phyloP scores from a whole-genome alignment of 1,140 invertebrate genomes.

The Rhyacophila brunnea region DNA sequence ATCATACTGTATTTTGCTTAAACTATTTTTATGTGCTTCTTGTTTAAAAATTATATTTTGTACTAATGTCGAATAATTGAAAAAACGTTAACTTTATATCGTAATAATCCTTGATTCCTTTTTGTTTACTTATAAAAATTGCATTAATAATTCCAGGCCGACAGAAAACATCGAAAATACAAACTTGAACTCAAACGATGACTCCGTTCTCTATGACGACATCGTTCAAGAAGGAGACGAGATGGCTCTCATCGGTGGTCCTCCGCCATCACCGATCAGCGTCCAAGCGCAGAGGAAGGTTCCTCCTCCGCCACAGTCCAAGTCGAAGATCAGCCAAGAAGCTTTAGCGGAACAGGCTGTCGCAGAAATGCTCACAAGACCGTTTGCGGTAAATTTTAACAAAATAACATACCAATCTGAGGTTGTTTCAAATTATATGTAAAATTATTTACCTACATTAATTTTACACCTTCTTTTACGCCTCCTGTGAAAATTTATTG shows the following conservation, averaged over 20 bases:
- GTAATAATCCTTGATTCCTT: too few species aligned
- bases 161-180: slow-evolving; percentile 36
- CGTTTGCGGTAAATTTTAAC: slow-evolving; percentile 39
- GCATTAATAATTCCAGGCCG: slow-evolving; percentile 20
- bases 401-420: too few species aligned
- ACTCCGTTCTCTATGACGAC: slow-evolving; percentile 61
- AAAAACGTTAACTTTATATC: too few species aligned
- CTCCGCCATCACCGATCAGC: slow-evolving; percentile 10
- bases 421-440: too few species aligned
- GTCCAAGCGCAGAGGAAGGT: slow-evolving; percentile 22
- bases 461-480: too few species aligned
- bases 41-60: too few species aligned
- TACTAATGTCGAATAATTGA: too few species aligned
- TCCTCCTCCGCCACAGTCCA: background rate
- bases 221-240: slow-evolving; percentile 59
- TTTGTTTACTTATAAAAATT: too few species aligned
- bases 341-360: slow-evolving; percentile 16
- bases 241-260: slow-evolving; percentile 39
- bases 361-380: slow-evolving; percentile 29
- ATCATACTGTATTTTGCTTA: too few species aligned
- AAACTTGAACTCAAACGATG: slow-evolving; percentile 38
- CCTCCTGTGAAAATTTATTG: too few species aligned
- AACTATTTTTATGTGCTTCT: too few species aligned
- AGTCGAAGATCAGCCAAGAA: background rate
- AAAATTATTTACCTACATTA: too few species aligned